Conservation (phyloP, 1,140 invertebrate species). For the Zaprionus vittiger region DNA sequence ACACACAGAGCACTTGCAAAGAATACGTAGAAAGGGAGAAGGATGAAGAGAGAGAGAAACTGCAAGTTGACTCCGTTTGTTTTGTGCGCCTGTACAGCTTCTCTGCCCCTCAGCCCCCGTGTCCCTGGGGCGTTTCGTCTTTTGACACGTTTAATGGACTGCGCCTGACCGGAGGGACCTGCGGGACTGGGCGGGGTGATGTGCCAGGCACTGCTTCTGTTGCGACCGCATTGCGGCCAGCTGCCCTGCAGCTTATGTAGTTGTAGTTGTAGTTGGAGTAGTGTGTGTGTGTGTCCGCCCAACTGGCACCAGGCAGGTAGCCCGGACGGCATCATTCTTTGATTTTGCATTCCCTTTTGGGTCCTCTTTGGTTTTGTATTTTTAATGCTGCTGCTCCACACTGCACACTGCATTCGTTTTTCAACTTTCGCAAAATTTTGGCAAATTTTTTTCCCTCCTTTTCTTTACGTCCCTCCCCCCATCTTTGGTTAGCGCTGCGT, state of each 20-base stretch:
- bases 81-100: constrained; percentile 16
- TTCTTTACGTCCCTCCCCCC: not conserved
- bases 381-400: constrained; percentile 58
- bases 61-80: constrained; percentile 54
- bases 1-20: constrained; percentile 1
- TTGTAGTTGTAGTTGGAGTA: not conserved
- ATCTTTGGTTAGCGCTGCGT: constrained; percentile 11
- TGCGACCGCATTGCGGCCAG: constrained; percentile 70
- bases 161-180: constrained; percentile 17
- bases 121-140: constrained; percentile 51
- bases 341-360: constrained; percentile 77
- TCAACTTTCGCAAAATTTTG: constrained; percentile 13
- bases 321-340: constrained; percentile 60
- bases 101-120: constrained; percentile 8
- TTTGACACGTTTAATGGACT: constrained; percentile 80
- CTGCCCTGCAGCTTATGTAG: constrained; percentile 40
- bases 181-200: not conserved
- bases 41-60: not conserved
- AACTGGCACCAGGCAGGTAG: constrained; percentile 12
- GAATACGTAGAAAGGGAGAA: not conserved
- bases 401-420: constrained; percentile 38
- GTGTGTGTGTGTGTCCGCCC: not conserved
- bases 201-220: constrained; percentile 13
- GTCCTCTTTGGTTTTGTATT: constrained; percentile 49
- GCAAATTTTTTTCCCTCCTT: constrained; percentile 4